Base-by-base conservation (phyloP, 2,113 vertebrate species). In the Pao palembangensis region DNA sequence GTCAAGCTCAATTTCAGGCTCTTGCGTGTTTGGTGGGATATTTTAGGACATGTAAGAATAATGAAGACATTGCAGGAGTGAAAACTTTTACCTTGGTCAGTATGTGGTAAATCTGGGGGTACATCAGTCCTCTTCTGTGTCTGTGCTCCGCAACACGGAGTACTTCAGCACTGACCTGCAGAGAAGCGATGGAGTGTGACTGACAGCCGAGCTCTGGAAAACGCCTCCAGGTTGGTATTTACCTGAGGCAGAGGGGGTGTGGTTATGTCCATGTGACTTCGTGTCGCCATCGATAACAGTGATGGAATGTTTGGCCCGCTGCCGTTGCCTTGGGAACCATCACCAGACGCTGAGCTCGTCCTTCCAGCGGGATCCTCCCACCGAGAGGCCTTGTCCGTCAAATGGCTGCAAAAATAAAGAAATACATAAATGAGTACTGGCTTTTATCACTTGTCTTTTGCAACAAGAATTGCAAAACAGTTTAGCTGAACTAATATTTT, bases 241-340 rank as follows among this genome's bases (percentile, higher is more conserved):
- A 95, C 93, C 71, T 93, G 92, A 64, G 94, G 94, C 83, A 95
- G 87, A 41, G 94, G 94, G 17, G 93, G 94, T 18, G 94, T 96
- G 75, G 94, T 96, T 76, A 96, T 94, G 82, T 95, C 94, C 93
- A 95, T 93, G 87, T 95, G 94, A 90, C 91, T 95, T 56, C 94
- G 90, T 0, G 94, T 95, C 61, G 94, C 93, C 94, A 95, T 95
- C 78, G 94, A 96, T 53, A 96, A 87, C 80, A 96, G 87, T 68
- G 94, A 96, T 25, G 94, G 94, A 86, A 95, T 96, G 78, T 92
- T 90, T 49, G 92, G 88, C 56, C 91, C 77, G 57, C 87, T 91
- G 49, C 91, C 88, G 52, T 93, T 92, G 67, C 90, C 89, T 55
- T 91, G 88, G 67, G 87, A 87, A 77, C 85, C 74, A 10, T 93